Evolutionary conservation across 2,888 invertebrate species (phyloP), one percentile per base, ranked within the genome.

Genomic region (Heliconius sara): DNA sequence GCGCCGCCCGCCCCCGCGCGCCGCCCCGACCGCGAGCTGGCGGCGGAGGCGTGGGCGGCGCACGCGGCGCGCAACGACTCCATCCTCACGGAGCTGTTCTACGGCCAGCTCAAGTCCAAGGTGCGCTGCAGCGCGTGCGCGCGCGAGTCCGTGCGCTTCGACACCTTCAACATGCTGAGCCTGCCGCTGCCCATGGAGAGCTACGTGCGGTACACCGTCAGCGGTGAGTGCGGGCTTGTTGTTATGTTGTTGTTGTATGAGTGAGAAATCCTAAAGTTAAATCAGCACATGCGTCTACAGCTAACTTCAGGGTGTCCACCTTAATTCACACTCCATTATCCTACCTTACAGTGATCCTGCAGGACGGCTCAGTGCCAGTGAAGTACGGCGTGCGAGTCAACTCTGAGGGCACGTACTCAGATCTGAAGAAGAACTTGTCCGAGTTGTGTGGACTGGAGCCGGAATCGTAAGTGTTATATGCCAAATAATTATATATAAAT

Each of bases 121-220:
- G 97, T 97, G 76, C 97, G 97, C 73, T 99, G 99, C 91, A 96
- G 97, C 86, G 96, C 97, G 34, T 99, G 99, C 93, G 97, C 97
- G 16, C 96, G 97, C 83, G 97, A 98, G 87, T 98, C 98, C 76
- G 98, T 98, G 80, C 96, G 98, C 68, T 99, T 99, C 92, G 99
- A 99, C 94, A 97, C 98, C 3, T 99, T 99, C 95, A 98, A 98
- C 91, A 97, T 98, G 93, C 96, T 99, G 73, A 97, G 98, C 84
- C 95, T 99, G 86, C 99, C 99, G 80, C 95, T 99, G 85, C 99
- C 99, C 34, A 98, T 99, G 96, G 99, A 99, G 92, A 97, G 97
- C 89, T 97, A 96, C 87, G 96, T 97, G 74, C 96, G 97, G 83
- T 96, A 97, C 85, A 97, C 98, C 89, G 96, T 98, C 78, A 95